Evolutionary conservation across 2,888 invertebrate species (phyloP), one percentile per base, ranked within the genome.

Genomic region (Auanema sp.): DNA sequence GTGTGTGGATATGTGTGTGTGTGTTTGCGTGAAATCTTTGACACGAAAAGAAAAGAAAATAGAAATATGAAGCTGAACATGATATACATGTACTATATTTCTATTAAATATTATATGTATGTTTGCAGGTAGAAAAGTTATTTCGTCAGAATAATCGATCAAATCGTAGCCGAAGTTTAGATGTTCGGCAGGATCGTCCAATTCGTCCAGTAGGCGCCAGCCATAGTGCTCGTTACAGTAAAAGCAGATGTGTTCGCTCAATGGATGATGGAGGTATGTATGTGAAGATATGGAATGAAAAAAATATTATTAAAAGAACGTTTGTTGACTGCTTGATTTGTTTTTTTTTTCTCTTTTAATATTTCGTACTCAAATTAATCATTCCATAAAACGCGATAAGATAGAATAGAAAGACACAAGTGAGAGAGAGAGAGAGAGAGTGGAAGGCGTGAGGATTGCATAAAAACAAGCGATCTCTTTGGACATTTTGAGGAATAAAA

Each of bases 121-220:
- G 18, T 42, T 62, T 68, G 1, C 53, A 76, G 76, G 76, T 76
- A n/a, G 76, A 76, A 21, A 69, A 72, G 41, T 56, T 76, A n/a
- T 76, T 76, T 56, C 71, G 76, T 5, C 68, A 69, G 50, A 76
- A 76, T 54, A 75, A 72, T 58, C 65, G 76, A n/a, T 68, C 74
- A 8, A 70, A 69, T 54, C 63, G 76, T 43, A 71, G 71, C 43
- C 65, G 76, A 33, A 74, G 73, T 68, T 49, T 76, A 52, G 76
- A 76, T 44, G 71, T 66, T 42, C 60, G 70, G n/a, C 71, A 71
- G 16, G 73, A 70, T 33, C 50, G 66, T 12, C 72, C 73, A 24
- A 63, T 55, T 3, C 23, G 73, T 21, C 67, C 70, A 10, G 65
- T 73, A 11, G 73, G 73, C n/a, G 60, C 65, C 16, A 68, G 68